phyloP scores from a whole-genome alignment of 2,797 vertebrate species.

The Melanotaenia nigrans region DNA sequence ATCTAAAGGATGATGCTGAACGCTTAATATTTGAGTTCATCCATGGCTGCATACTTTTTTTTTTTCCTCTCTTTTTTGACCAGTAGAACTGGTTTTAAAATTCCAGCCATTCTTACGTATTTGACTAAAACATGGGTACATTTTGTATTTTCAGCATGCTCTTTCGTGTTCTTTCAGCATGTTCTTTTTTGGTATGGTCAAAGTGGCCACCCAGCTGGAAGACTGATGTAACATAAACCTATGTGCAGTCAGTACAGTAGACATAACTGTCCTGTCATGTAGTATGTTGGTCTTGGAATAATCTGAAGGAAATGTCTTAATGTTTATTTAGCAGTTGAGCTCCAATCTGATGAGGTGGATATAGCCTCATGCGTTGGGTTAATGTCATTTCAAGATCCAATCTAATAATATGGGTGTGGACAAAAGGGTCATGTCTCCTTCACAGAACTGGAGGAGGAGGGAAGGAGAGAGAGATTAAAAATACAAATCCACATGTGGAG shows the following conservation, averaged over 20 bases:
- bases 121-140: neutral
- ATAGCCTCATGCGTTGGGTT: slow-evolving; percentile 20
- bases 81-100: neutral
- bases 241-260: neutral
- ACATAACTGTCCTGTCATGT: slow-evolving; percentile 8
- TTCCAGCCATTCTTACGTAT: neutral
- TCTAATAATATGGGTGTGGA: slow-evolving; percentile 39
- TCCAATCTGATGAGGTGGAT: slow-evolving; percentile 31
- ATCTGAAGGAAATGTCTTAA: slow-evolving; percentile 41
- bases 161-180: neutral
- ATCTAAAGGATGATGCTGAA: neutral
- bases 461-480: neutral
- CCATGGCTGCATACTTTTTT: neutral
- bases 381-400: slow-evolving; percentile 46
- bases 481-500: slow-evolving; percentile 7
- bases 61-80: too few relatives aligned
- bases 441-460: slow-evolving; percentile 1
- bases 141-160: slow-evolving; percentile 13
- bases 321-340: slow-evolving; percentile 39
- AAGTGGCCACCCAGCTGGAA: slow-evolving; percentile 34
- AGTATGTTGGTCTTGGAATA: slow-evolving; percentile 53
- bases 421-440: slow-evolving; percentile 12
- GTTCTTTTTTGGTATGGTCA: neutral
- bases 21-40: neutral
- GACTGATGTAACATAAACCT: neutral